A percentile compares a stretch with the other conserved stretches of the same genome.
phyloP scores from a whole-genome alignment of 2,113 vertebrate genomes.

The Oryzias melastigma region DNA sequence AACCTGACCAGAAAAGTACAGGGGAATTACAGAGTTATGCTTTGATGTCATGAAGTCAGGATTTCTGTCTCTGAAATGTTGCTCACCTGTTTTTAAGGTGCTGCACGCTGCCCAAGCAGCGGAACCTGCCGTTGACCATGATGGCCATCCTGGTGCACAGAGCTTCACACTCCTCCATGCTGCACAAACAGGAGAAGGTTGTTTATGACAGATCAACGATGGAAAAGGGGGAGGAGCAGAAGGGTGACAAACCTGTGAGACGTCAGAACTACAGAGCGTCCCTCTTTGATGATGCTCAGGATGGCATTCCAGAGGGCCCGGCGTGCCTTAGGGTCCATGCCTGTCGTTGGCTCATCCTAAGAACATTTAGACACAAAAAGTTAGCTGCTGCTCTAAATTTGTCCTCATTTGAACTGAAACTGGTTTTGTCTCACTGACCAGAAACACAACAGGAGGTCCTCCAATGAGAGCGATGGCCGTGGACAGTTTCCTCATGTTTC shows the following conservation, averaged over 20 bases:
- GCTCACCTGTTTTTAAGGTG: conserved; percentile 94
- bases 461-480: conserved; percentile 97
- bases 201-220: too few species aligned
- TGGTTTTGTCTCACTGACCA: conserved; percentile 81
- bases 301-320: conserved; percentile 96
- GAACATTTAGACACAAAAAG: conserved; percentile 14
- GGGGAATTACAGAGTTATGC: too few species aligned
- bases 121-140: conserved; percentile 97
- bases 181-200: conserved; percentile 53
- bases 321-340: conserved; percentile 96
- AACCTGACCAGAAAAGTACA: conserved; percentile 76
- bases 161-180: conserved; percentile 98
- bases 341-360: conserved; percentile 96
- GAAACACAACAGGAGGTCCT: conserved; percentile 93
- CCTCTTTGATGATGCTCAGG: conserved; percentile 93
- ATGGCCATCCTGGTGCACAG: conserved; percentile 97
- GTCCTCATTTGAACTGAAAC: too few species aligned
- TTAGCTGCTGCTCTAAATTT: conserved; percentile 19
- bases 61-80: not conserved
- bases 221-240: not conserved
- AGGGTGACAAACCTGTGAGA: conserved; percentile 85
- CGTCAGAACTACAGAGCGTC: conserved; percentile 94
- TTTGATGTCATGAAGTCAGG: too few species aligned
- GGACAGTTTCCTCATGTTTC: conserved; percentile 95
- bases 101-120: conserved; percentile 95